A percentile compares a stretch with the other conserved stretches of the same genome.
Evolutionary conservation across 2,888 invertebrate species (phyloP).

Genomic region (Agriopis leucophaearia): DNA sequence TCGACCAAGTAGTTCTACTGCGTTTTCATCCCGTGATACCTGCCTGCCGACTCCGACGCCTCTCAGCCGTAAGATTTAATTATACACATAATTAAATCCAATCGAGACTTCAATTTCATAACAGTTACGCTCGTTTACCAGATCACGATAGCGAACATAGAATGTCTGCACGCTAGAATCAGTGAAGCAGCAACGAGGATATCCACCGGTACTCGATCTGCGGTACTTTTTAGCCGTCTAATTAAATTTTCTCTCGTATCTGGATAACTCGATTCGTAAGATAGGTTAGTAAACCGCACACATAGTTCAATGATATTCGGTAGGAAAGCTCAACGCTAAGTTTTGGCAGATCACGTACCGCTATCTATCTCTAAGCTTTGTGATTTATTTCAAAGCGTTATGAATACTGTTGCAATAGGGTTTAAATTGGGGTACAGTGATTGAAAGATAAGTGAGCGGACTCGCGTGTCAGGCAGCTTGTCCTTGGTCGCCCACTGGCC

Average conservation of each 20-base stretch:
- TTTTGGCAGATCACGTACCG: constrained; percentile 29
- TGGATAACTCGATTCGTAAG: background rate
- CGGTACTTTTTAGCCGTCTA: background rate
- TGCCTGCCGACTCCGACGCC: constrained; percentile 46
- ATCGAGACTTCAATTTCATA: constrained; percentile 60
- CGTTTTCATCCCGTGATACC: constrained; percentile 48
- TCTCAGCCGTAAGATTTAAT: constrained; percentile 65
- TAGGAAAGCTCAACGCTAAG: constrained; percentile 30
- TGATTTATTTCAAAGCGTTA: constrained; percentile 18
- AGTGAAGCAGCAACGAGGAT: constrained; percentile 22
- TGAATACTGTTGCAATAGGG: constrained; percentile 40
- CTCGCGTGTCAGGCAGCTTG: constrained; percentile 69
- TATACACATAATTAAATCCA: constrained; percentile 66
- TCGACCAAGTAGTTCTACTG: constrained; percentile 56
- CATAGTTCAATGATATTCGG: constrained; percentile 8
- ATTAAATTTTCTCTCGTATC: background rate
- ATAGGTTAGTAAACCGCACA: background rate
- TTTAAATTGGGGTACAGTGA: constrained; percentile 51
- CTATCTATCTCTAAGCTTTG: constrained; percentile 26
- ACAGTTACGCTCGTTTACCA: constrained; percentile 53
- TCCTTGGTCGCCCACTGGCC: constrained; percentile 72
- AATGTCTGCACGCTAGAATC: constrained; percentile 30
- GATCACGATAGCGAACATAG: constrained; percentile 44
- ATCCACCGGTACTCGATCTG: constrained; percentile 5
- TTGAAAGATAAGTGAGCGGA: constrained; percentile 59